phyloP scores from a whole-genome alignment of 2,797 vertebrate species.

The Rhabdomys pumilio region DNA sequence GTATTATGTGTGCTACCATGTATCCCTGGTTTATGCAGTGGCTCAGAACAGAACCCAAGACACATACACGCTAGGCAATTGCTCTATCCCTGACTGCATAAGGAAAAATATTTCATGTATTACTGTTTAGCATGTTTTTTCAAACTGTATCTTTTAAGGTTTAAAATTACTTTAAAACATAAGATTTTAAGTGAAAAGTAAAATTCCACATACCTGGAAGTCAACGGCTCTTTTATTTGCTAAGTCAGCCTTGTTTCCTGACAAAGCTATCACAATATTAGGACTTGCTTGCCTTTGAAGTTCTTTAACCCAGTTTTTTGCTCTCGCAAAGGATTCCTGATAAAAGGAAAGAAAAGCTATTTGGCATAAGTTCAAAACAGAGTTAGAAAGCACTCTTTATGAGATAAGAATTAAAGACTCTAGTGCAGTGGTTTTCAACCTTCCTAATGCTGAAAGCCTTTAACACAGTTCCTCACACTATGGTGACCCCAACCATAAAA shows the following conservation, averaged over 20 bases:
- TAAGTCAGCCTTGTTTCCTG: conserved; percentile 99
- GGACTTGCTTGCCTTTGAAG: conserved; percentile 99
- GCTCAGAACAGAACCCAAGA: neutral
- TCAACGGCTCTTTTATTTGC: conserved; percentile 98
- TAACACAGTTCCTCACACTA: neutral
- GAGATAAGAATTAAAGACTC: conserved; percentile 55
- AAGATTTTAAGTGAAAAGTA: conserved; percentile 67
- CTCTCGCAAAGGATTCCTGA: conserved; percentile 99
- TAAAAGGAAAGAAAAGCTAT: conserved; percentile 86
- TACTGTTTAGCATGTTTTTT: neutral
- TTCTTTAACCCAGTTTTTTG: conserved; percentile 99
- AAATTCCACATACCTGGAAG: conserved; percentile 94
- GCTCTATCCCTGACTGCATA: neutral
- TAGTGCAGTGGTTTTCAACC: neutral
- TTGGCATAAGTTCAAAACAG: conserved; percentile 61
- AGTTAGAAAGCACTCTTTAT: conserved; percentile 33
- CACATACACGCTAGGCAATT: neutral
- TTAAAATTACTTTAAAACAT: conserved; percentile 55
- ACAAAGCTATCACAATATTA: conserved; percentile 99
- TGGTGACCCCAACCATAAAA: neutral
- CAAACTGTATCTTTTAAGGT: neutral
- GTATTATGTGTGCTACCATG: too few species aligned
- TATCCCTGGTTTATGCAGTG: neutral
- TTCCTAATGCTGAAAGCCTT: neutral
- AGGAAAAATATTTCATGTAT: neutral